These are phyloP conservation scores for Drosophila planitibia DNA, from an alignment of 2,888 invertebrate species.

Conservation along the genomic window DNA sequence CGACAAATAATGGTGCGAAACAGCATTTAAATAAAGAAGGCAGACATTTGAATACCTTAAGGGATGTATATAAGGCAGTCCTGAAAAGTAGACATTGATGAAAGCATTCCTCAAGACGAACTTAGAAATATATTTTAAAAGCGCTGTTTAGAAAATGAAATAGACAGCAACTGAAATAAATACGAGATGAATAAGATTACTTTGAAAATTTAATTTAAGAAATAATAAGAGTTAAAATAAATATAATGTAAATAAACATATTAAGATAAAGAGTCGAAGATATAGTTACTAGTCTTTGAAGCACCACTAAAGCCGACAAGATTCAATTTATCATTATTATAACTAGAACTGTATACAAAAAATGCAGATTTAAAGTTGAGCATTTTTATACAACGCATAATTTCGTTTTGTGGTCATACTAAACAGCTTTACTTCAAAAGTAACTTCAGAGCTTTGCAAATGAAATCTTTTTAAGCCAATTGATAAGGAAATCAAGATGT, in stretches of 20 bases:
- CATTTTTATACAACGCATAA: background rate
- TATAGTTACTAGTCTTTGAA: background rate
- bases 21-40: background rate
- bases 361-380: background rate
- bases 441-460: background rate
- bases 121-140: background rate
- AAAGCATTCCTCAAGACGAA: background rate
- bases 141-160: background rate
- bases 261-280: background rate
- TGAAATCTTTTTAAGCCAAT: background rate
- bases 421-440: background rate
- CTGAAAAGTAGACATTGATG: background rate
- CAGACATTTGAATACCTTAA: constrained; percentile 18
- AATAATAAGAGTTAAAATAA: background rate
- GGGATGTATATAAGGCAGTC: background rate
- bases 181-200: background rate
- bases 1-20: constrained; percentile 35
- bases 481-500: constrained; percentile 5
- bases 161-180: background rate
- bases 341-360: background rate
- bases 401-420: background rate
- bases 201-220: background rate
- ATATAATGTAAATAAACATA: background rate
- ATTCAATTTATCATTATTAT: background rate
- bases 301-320: background rate